Conservation (phyloP, 1,140 invertebrate genomes). For the Elymnias hypermnestra region DNA sequence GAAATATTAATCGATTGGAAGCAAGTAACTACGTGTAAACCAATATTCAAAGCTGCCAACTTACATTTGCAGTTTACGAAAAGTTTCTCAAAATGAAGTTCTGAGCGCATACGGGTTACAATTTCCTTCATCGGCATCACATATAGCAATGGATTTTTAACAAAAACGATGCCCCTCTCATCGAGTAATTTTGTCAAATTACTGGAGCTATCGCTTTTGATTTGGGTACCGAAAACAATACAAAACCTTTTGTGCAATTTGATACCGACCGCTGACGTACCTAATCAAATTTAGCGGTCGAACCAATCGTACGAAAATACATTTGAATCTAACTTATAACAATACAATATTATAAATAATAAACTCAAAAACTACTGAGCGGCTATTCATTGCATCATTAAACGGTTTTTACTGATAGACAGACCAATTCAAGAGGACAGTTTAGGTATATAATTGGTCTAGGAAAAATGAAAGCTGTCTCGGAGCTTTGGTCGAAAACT, state of each 20-base stretch:
- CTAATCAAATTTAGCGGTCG: slow-evolving; percentile 35
- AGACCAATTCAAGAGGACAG: no score
- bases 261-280: slow-evolving; percentile 43
- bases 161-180: slow-evolving; percentile 36
- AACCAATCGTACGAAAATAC: slow-evolving; percentile 12
- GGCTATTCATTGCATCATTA: no score
- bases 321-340: slow-evolving; percentile 5
- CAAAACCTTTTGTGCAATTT: slow-evolving; percentile 67
- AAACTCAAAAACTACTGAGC: neutral
- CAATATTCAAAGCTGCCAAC: slow-evolving; percentile 42
- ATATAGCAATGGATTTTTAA: slow-evolving; percentile 17
- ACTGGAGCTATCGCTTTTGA: slow-evolving; percentile 61
- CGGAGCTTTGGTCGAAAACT: no score
- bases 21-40: slow-evolving; percentile 49
- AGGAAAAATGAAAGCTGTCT: no score
- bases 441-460: no score
- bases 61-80: slow-evolving; percentile 28
- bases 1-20: slow-evolving; percentile 48
- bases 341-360: no score
- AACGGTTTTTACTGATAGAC: no score
- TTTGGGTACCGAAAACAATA: slow-evolving; percentile 65
- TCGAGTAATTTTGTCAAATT: slow-evolving; percentile 60
- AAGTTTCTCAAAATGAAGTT: slow-evolving; percentile 5
- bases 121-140: slow-evolving; percentile 10
- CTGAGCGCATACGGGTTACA: slow-evolving; percentile 18